Conservation (phyloP, 2,113 vertebrate genomes). For the rat (Rattus norvegicus) region GRCr8 NC_086029.1:88630501-88631000, state of each 20-base stretch:
- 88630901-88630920: background rate
- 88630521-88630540: background rate
- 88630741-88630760: constrained; percentile 77
- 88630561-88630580: constrained; percentile 51
- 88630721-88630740: constrained; percentile 78
- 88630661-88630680: constrained; percentile 81
- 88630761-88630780: constrained; percentile 78
- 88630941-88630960: background rate
- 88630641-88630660: constrained; percentile 79
- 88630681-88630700: constrained; percentile 67
- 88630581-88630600: background rate
- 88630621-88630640: constrained; percentile 74
- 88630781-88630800: background rate
- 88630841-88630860: constrained; percentile 40
- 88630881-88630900: background rate
- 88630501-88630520: background rate
- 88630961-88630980: background rate
- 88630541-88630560: background rate
- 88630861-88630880: background rate
- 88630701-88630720: constrained; percentile 80
- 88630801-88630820: constrained; percentile 57
- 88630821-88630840: constrained; percentile 56
- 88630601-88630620: constrained; percentile 33
- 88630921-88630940: background rate
- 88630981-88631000: background rate